Conservation (phyloP, 1,140 invertebrate genomes). For the Antheraea pernyi region DNA sequence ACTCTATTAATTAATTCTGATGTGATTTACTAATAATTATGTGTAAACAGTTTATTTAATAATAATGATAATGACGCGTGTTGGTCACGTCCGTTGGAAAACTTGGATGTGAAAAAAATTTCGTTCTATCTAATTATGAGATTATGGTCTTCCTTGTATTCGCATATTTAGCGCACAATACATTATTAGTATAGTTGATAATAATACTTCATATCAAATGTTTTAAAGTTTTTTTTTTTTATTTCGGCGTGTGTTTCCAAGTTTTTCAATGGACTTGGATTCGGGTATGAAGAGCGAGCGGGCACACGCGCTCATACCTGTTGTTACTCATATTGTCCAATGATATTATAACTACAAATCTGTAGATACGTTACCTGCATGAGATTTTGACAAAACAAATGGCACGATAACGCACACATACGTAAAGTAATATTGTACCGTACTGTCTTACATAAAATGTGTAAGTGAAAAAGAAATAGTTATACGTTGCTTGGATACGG, state of each 20-base stretch:
- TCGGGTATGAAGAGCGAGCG: not conserved
- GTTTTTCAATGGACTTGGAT: slow-evolving; percentile 52
- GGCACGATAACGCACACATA: too few relatives aligned
- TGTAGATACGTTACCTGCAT: too few relatives aligned
- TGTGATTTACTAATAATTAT: slow-evolving; percentile 24
- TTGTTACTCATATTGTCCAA: not conserved
- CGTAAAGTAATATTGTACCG: too few relatives aligned
- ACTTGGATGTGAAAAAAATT: slow-evolving; percentile 36
- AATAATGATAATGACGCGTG: not conserved
- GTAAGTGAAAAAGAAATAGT: too few relatives aligned
- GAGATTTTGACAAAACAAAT: too few relatives aligned
- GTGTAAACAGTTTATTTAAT: not conserved
- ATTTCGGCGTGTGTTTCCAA: slow-evolving; percentile 40
- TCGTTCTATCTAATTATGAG: slow-evolving; percentile 31
- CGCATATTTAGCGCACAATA: slow-evolving; percentile 62
- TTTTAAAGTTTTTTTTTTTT: slow-evolving; percentile 37
- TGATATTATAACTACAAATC: too few relatives aligned
- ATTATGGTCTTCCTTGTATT: slow-evolving; percentile 68
- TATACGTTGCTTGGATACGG: too few relatives aligned
- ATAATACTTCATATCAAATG: slow-evolving; percentile 64
- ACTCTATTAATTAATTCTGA: slow-evolving; percentile 52
- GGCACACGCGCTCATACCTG: not conserved
- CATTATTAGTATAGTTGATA: slow-evolving; percentile 65
- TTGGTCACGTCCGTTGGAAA: slow-evolving; percentile 5
- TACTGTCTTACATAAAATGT: too few relatives aligned